Evolutionary conservation across 2,113 vertebrate genomes (phyloP).

Genomic region (Percopsis transmontana): DNA sequence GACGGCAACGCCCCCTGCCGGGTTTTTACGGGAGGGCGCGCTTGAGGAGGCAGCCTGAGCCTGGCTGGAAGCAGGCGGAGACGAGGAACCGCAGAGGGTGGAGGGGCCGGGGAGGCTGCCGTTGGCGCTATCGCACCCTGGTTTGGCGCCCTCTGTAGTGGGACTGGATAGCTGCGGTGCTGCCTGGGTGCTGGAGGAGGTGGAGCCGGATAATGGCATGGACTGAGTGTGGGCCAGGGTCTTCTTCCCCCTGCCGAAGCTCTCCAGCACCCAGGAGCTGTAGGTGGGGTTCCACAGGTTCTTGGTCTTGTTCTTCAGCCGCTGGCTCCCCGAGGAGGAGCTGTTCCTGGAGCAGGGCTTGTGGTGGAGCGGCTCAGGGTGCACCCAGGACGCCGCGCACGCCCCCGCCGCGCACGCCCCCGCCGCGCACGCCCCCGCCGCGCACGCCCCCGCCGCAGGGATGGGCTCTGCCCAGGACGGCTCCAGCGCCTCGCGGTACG

Average conservation of each 20-base stretch:
- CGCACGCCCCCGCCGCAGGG: slow-evolving; percentile 45
- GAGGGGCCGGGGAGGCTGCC: slow-evolving; percentile 52
- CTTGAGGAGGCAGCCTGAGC: slow-evolving; percentile 59
- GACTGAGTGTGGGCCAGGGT: slow-evolving; percentile 75
- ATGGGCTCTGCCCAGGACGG: slow-evolving; percentile 71
- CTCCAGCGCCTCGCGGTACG: slow-evolving; percentile 74
- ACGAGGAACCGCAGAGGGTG: slow-evolving; percentile 66
- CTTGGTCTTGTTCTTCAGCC: slow-evolving; percentile 88
- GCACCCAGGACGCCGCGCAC: slow-evolving; percentile 58
- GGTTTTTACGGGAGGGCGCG: slow-evolving; percentile 40
- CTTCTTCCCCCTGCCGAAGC: slow-evolving; percentile 74
- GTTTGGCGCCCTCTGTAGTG: slow-evolving; percentile 72
- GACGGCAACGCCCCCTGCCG: slow-evolving; percentile 21
- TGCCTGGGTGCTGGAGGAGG: slow-evolving; percentile 39
- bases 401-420: slow-evolving; percentile 14
- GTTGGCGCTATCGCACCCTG: slow-evolving; percentile 68
- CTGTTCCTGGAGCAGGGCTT: slow-evolving; percentile 72
- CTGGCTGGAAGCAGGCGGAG: slow-evolving; percentile 59
- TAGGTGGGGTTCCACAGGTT: slow-evolving; percentile 94
- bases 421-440: slow-evolving; percentile 7
- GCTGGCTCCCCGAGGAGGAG: slow-evolving; percentile 76
- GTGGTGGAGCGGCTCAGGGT: slow-evolving; percentile 62
- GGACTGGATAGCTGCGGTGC: slow-evolving; percentile 39
- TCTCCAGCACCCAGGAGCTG: slow-evolving; percentile 88
- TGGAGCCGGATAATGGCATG: slow-evolving; percentile 70